Conservation (phyloP, 2,888 invertebrate genomes). For the Phalera bucephala region DNA sequence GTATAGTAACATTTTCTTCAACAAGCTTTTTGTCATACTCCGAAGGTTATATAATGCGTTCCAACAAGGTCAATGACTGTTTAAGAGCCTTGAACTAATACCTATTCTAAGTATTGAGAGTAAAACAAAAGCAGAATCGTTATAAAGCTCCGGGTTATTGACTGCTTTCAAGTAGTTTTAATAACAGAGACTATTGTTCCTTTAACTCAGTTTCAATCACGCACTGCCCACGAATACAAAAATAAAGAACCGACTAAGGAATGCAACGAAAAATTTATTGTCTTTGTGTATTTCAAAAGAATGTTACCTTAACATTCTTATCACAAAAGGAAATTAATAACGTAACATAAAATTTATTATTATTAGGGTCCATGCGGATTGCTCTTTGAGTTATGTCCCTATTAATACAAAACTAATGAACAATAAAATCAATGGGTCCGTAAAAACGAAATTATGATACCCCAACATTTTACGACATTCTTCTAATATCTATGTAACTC, state of each 20-base stretch:
- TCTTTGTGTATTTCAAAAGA: conserved; percentile 19
- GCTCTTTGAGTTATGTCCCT: conserved; percentile 13
- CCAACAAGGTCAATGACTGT: conserved; percentile 34
- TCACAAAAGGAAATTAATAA: conserved; percentile 11
- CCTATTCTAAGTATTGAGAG: conserved; percentile 16
- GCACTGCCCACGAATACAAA: conserved; percentile 15
- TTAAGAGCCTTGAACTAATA: conserved; percentile 37
- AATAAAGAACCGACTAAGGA: conserved; percentile 18
- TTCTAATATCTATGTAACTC: conserved; percentile 18
- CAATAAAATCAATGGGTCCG: conserved; percentile 16
- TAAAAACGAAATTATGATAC: conserved; percentile 17
- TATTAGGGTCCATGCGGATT: conserved; percentile 5
- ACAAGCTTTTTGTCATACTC: too few relatives aligned
- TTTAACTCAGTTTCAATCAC: conserved; percentile 19
- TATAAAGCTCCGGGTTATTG: conserved; percentile 11
- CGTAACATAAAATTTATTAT: conserved; percentile 9
- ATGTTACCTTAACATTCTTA: conserved; percentile 11
- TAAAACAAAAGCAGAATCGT: conserved; percentile 18
- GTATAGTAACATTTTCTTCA: too few relatives aligned
- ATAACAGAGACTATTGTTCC: conserved; percentile 32
- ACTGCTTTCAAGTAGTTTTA: conserved; percentile 18
- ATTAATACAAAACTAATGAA: conserved; percentile 16
- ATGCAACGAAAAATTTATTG: conserved; percentile 25
- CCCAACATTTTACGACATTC: conserved; percentile 30
- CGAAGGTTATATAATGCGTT: too few relatives aligned